Evolutionary conservation across 2,113 vertebrate species (phyloP).

Genomic region (Ceyx margarethae): DNA sequence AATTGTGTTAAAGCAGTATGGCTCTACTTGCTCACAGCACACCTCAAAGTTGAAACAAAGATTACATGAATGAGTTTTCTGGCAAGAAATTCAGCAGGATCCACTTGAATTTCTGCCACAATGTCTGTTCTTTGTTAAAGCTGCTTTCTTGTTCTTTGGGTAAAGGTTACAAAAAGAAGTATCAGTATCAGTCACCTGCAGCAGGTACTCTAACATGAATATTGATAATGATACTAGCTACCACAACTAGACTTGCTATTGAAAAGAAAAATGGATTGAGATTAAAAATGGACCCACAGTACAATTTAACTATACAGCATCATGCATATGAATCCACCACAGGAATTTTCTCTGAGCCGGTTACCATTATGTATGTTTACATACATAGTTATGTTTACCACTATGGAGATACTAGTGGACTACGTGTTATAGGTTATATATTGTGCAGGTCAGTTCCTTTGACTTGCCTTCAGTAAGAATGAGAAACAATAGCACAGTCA

Average conservation of each 20-base stretch:
- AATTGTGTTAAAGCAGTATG: accelerated
- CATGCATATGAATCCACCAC: not conserved
- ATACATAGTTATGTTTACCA: not conserved
- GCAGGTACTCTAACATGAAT: not conserved
- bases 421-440: not conserved
- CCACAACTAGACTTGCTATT: not conserved
- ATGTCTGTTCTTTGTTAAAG: not conserved
- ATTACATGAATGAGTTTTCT: not conserved
- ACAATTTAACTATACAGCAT: not conserved
- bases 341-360: not conserved
- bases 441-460: not conserved
- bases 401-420: not conserved
- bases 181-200: not conserved
- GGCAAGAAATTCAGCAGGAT: not conserved
- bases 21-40: not conserved
- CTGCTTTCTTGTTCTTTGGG: not conserved
- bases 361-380: not conserved
- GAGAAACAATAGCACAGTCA: not conserved
- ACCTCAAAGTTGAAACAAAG: not conserved
- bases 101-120: not conserved
- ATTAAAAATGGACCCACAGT: not conserved
- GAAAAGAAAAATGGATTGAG: not conserved
- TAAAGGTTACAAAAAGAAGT: not conserved
- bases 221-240: not conserved
- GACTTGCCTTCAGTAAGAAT: not conserved